These are phyloP conservation scores for Rhagophthalmus giganteus DNA, from an alignment of 2,888 invertebrate genomes.

Conservation along the genomic window DNA sequence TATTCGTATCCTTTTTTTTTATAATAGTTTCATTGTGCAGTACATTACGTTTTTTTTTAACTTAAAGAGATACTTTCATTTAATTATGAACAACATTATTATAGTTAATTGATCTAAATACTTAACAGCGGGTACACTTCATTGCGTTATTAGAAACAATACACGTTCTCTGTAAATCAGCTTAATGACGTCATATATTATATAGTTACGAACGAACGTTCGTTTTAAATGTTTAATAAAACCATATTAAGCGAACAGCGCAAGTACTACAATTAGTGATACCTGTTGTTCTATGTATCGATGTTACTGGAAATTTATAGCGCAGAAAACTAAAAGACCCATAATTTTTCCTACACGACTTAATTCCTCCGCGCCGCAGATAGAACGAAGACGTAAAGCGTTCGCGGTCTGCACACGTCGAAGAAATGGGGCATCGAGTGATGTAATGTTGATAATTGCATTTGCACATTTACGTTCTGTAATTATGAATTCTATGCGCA, in stretches of 20 bases:
- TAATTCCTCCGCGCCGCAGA: background rate
- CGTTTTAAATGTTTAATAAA: constrained; percentile 20
- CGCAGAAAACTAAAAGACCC: background rate
- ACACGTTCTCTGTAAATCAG: constrained; percentile 19
- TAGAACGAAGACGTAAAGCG: constrained; percentile 5
- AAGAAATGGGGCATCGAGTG: constrained; percentile 7
- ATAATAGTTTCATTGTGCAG: background rate
- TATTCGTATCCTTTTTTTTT: background rate
- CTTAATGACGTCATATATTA: constrained; percentile 18
- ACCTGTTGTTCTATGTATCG: constrained; percentile 24
- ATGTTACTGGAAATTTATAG: constrained; percentile 5
- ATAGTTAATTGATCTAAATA: no score
- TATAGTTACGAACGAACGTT: constrained; percentile 12
- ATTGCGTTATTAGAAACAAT: background rate
- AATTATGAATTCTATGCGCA: constrained; percentile 38
- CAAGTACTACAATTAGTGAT: constrained; percentile 26
- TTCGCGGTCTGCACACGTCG: background rate
- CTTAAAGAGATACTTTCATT: no score
- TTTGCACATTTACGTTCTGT: constrained; percentile 35
- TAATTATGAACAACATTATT: no score
- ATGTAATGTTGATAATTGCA: constrained; percentile 31
- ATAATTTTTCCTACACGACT: background rate
- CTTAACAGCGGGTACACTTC: background rate
- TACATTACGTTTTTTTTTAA: no score
- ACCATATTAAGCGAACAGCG: constrained; percentile 17